These are phyloP conservation scores for Astropecten irregularis DNA, from an alignment of 53 echinoderm and acorn worm genomes.

Conservation along the genomic window DNA sequence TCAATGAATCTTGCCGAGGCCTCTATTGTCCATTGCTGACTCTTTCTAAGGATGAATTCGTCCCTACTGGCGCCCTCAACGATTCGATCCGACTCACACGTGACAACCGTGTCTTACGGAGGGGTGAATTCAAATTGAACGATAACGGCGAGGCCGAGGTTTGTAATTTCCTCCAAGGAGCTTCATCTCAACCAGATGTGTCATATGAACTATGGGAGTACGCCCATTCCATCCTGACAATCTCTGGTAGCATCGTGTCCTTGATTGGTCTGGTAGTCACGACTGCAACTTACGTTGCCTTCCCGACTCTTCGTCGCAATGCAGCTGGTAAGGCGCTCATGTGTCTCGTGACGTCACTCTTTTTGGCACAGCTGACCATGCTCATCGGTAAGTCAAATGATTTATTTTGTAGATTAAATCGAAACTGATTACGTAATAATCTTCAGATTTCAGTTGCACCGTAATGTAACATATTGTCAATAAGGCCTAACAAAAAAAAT, in stretches of 20 bases:
- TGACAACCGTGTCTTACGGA: not conserved
- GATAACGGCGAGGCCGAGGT: constrained; percentile 1
- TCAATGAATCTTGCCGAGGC: not conserved
- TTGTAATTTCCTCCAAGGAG: not conserved
- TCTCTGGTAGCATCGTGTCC: too few species aligned
- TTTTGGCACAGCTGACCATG: constrained; percentile 28
- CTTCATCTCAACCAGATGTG: not conserved
- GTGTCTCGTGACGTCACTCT: too few species aligned
- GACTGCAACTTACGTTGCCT: constrained; percentile 55
- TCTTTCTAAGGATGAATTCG: constrained; percentile 10
- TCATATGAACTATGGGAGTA: not conserved
- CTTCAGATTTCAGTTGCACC: too few species aligned
- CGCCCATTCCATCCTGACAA: too few species aligned
- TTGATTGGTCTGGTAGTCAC: too few species aligned
- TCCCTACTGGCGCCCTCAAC: constrained; percentile 35
- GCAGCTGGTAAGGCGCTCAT: too few species aligned
- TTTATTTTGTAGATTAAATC: too few species aligned
- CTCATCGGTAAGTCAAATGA: constrained; percentile 5
- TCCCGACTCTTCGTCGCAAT: constrained; percentile 56
- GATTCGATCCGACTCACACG: not conserved
- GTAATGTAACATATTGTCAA: too few species aligned
- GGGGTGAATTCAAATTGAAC: not conserved
- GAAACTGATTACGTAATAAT: too few species aligned
- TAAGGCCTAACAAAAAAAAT: too few species aligned
- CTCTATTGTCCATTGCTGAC: constrained; percentile 20